These are phyloP conservation scores for Serilophus lunatus DNA, from an alignment of 2,113 vertebrate genomes.

Conservation along the genomic window DNA sequence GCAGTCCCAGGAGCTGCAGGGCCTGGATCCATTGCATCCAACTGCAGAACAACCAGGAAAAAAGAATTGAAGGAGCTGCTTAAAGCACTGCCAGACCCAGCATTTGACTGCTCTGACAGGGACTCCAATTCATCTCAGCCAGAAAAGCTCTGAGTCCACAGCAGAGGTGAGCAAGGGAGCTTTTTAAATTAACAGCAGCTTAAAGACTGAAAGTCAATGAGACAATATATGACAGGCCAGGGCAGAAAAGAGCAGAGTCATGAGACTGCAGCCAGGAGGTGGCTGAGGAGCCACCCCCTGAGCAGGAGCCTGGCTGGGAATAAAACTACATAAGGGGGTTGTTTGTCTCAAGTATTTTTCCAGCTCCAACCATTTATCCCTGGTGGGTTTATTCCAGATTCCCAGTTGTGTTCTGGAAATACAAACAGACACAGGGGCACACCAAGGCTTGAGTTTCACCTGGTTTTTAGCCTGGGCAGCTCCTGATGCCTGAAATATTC, in stretches of 20 bases:
- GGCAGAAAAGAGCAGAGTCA: neutral
- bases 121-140: neutral
- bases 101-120: neutral
- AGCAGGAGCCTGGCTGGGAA: neutral
- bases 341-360: neutral
- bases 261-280: neutral
- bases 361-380: neutral
- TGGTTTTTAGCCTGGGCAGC: neutral
- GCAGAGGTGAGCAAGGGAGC: neutral
- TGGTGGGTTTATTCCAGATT: neutral
- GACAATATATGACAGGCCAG: neutral
- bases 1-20: neutral
- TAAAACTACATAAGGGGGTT: neutral
- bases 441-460: neutral
- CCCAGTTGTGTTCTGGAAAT: neutral
- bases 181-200: constrained; percentile 13
- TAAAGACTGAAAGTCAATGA: neutral
- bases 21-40: neutral
- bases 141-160: neutral
- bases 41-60: neutral
- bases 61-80: neutral
- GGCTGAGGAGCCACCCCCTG: neutral
- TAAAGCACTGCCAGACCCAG: neutral
- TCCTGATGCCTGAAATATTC: neutral
- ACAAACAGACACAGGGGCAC: neutral